Conservation (phyloP, 1,140 invertebrate species). For the Kradibia gibbosae region DNA sequence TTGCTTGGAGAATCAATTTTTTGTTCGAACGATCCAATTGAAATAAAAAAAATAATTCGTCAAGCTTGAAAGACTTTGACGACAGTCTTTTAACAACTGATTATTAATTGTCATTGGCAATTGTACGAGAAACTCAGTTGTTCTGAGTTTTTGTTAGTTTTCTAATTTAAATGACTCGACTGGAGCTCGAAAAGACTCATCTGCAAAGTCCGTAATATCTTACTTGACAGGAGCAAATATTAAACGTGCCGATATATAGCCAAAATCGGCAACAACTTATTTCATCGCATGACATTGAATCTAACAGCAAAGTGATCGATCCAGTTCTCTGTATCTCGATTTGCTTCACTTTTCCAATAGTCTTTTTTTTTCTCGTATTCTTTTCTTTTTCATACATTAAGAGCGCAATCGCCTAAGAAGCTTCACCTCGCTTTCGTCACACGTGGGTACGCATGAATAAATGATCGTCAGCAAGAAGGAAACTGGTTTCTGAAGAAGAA, state of each 20-base stretch:
- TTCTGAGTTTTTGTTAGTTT: no score
- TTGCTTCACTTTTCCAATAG: not conserved
- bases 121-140: no score
- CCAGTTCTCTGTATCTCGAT: not conserved
- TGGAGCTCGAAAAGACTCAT: no score
- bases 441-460: not conserved
- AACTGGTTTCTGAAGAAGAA: constrained; percentile 22
- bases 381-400: not conserved
- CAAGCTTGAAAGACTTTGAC: no score
- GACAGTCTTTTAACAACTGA: no score
- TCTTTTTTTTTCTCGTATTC: not conserved
- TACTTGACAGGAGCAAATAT: no score
- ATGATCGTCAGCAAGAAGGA: not conserved
- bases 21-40: no score
- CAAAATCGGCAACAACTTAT: not conserved
- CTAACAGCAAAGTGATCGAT: not conserved
- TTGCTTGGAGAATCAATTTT: no score
- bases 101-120: no score
- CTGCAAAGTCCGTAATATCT: no score
- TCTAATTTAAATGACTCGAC: no score
- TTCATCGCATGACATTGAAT: not conserved
- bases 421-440: constrained; percentile 22
- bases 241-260: not conserved
- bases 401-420: not conserved
- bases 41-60: no score